Percentiles rank a stretch among this genome's conserved stretches.
Evolutionary conservation across 2,113 vertebrate species (phyloP).

Genomic region (Dipodomys ordii): DNA sequence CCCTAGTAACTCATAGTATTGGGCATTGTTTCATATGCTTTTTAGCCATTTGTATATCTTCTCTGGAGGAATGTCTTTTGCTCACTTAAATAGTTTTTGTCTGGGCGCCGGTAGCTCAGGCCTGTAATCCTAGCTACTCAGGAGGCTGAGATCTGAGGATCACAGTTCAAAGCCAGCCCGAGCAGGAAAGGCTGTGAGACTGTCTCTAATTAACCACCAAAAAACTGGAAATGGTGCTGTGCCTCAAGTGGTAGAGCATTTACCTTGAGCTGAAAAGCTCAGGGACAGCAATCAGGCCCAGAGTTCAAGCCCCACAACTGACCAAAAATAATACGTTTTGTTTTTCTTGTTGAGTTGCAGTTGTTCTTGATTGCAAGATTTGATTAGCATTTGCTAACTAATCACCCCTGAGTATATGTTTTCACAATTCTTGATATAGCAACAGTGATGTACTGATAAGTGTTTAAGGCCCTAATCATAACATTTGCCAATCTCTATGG

Average conservation of each 20-base stretch:
- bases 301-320: too few relatives aligned
- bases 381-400: slow-evolving; percentile 39
- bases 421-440: slow-evolving; percentile 40
- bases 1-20: neutral
- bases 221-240: too few relatives aligned
- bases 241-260: too few relatives aligned
- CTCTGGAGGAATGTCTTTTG: slow-evolving; percentile 9
- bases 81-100: neutral
- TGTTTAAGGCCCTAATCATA: slow-evolving; percentile 18
- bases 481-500: neutral
- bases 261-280: too few relatives aligned
- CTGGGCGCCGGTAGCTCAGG: too few relatives aligned
- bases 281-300: too few relatives aligned
- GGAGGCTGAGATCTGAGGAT: too few relatives aligned
- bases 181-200: too few relatives aligned
- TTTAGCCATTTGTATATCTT: neutral
- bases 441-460: slow-evolving; percentile 30
- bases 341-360: slow-evolving; percentile 24
- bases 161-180: too few relatives aligned
- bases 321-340: too few relatives aligned
- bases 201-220: too few relatives aligned
- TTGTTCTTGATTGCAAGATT: slow-evolving; percentile 22
- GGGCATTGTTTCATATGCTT: slow-evolving; percentile 1
- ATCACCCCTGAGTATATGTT: neutral
- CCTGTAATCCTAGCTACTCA: too few relatives aligned